These are phyloP conservation scores for Oasisia sp. DNA, from an alignment of 2,888 invertebrate species.

Conservation along the genomic window DNA sequence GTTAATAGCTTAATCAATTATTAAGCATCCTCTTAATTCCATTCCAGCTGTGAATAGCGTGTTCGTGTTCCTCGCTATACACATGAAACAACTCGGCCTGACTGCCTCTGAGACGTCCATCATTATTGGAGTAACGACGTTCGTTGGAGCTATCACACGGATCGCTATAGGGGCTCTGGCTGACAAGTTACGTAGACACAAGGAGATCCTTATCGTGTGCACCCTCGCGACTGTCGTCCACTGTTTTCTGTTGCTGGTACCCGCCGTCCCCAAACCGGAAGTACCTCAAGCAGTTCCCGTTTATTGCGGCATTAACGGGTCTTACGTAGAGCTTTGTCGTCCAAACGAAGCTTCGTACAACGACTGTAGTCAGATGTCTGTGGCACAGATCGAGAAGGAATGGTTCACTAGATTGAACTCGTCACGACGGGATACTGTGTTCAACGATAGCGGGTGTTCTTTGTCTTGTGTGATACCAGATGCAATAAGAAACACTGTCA, in stretches of 20 bases:
- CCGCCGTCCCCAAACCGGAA: constrained; percentile 40
- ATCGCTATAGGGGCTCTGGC: constrained; percentile 79
- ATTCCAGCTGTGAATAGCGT: background rate
- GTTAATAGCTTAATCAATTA: background rate
- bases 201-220: constrained; percentile 82
- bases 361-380: no score
- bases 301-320: background rate
- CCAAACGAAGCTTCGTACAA: no score
- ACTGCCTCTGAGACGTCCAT: background rate
- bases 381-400: no score
- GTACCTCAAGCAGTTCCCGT: background rate
- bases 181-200: constrained; percentile 82
- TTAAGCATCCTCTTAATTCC: background rate
- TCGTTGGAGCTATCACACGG: constrained; percentile 75
- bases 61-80: background rate
- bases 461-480: no score
- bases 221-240: constrained; percentile 81
- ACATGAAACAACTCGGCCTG: constrained; percentile 18
- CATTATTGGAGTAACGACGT: constrained; percentile 70
- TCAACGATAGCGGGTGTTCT: no score
- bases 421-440: no score
- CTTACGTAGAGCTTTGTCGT: background rate
- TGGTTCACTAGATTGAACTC: no score
- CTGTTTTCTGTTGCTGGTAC: constrained; percentile 75
- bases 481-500: no score